Evolutionary conservation across 1,140 invertebrate species (phyloP), one percentile per base, ranked within the genome.

Genomic region (fruit fly (Drosophila melanogaster)): DNA sequence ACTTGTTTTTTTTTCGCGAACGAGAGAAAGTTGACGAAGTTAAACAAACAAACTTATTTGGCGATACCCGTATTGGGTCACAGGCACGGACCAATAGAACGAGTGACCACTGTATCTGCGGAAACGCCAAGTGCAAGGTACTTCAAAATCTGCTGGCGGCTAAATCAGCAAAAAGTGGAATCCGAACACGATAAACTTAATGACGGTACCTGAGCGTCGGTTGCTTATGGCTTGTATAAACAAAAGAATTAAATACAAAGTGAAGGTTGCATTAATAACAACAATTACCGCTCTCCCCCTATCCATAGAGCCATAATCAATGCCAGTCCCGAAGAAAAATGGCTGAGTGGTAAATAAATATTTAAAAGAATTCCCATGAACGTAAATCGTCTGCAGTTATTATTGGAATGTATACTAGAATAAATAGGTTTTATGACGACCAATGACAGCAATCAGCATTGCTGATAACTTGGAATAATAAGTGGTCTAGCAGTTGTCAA

Each of bases 31-130:
- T 51, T 10, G 2, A 24, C 44, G 37, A 65, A 65, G 19, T 59
- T 65, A 67, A 67, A 26, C n/a, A 67, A 65, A 65, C 59, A 67
- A 65, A 65, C 59, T 37, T 51, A 67, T 67, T 50, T 67, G 62
- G 62, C 38, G 37, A 62, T 61, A 61, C 33, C 26, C 12, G 11
- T 17, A 64, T 30, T 64, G 46, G 64, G 62, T 66, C 64, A 64
- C 37, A 5, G 41, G 26, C 44, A 50, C 33, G 46, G 64, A 50
- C 3, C 15, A 14, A n/a, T 51, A 47, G 56, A 58, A 58, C 56
- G n/a, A 24, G 35, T 50, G 14, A n/a, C 10, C n/a, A 43, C 55
- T 64, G 56, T 59, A 41, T 35, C 46, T 61, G 64, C 46, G 37
- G 60, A 62, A 40, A n/a, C 58, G 43, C 35, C 62, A 62, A 66